phyloP scores from a whole-genome alignment of 2,797 vertebrate genomes.

The Clarias platycephalus region DNA sequence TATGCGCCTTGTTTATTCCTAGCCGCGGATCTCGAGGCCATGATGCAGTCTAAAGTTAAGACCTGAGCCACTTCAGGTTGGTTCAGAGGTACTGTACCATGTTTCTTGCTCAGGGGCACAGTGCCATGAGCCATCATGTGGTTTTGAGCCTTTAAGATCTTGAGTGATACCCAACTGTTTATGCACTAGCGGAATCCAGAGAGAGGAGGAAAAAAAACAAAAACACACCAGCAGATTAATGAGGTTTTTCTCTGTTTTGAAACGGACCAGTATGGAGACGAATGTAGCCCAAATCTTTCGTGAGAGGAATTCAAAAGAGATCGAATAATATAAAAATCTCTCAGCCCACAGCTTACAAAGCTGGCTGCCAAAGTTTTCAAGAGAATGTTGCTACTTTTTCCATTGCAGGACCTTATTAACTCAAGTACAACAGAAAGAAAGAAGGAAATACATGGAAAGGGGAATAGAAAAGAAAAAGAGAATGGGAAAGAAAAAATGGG shows the following conservation, averaged over 20 bases:
- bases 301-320: constrained; percentile 11
- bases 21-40: not conserved
- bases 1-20: not conserved
- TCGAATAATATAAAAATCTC: constrained; percentile 7
- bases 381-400: not conserved
- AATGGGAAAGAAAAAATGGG: too few species aligned
- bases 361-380: constrained; percentile 13
- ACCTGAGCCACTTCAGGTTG: not conserved
- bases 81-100: not conserved
- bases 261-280: not conserved
- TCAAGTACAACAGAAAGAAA: not conserved
- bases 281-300: constrained; percentile 7
- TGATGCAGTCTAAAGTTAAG: too few species aligned
- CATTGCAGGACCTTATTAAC: not conserved
- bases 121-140: not conserved
- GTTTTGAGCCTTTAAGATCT: not conserved
- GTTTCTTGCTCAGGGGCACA: not conserved
- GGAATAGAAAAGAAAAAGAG: too few species aligned
- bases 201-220: not conserved
- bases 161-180: not conserved
- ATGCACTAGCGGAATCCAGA: not conserved
- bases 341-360: constrained; percentile 1
- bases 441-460: not conserved
- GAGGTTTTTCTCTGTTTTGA: not conserved
- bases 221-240: not conserved